Conservation (phyloP, 1,140 invertebrate genomes). For the Kradibia gibbosae region DNA sequence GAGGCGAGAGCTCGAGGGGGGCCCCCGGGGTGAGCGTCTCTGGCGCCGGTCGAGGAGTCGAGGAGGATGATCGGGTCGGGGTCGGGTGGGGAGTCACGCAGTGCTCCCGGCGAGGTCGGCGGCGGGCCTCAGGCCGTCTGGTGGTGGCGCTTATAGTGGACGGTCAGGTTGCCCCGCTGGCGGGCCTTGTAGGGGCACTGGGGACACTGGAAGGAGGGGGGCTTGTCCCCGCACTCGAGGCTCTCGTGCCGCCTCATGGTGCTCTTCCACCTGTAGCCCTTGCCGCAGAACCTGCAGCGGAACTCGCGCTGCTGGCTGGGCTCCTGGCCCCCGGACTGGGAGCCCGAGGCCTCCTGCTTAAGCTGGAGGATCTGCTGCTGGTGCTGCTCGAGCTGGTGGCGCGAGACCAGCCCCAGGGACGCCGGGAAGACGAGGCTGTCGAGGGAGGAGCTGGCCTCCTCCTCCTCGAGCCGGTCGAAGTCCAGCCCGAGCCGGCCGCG, state of each 20-base stretch:
- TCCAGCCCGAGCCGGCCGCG: conserved; percentile 56
- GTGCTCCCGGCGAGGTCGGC: neutral
- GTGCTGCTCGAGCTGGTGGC: conserved; percentile 39
- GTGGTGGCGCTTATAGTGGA: conserved; percentile 87
- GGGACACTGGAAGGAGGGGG: conserved; percentile 85
- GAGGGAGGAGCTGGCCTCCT: conserved; percentile 56
- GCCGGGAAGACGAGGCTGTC: conserved; percentile 69
- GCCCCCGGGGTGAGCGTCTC: neutral
- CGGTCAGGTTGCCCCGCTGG: conserved; percentile 84
- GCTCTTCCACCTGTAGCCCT: conserved; percentile 87
- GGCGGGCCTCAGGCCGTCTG: conserved; percentile 42
- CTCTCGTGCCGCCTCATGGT: conserved; percentile 86
- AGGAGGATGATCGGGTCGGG: neutral
- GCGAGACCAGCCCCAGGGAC: conserved; percentile 62
- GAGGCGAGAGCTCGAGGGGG: neutral
- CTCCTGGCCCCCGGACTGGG: conserved; percentile 49
- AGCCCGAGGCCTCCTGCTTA: neutral
- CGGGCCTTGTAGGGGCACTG: conserved; percentile 85
- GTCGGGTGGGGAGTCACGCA: too few relatives aligned
- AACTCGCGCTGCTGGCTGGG: conserved; percentile 80
- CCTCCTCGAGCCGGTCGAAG: conserved; percentile 54
- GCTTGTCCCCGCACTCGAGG: conserved; percentile 89
- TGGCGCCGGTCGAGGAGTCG: neutral
- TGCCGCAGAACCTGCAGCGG: conserved; percentile 84
- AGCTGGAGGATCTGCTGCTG: conserved; percentile 33